Evolutionary conservation across 2,113 vertebrate genomes (phyloP), one percentile per base, ranked within the genome.

Genomic region (Nycticryphes semicollaris): DNA sequence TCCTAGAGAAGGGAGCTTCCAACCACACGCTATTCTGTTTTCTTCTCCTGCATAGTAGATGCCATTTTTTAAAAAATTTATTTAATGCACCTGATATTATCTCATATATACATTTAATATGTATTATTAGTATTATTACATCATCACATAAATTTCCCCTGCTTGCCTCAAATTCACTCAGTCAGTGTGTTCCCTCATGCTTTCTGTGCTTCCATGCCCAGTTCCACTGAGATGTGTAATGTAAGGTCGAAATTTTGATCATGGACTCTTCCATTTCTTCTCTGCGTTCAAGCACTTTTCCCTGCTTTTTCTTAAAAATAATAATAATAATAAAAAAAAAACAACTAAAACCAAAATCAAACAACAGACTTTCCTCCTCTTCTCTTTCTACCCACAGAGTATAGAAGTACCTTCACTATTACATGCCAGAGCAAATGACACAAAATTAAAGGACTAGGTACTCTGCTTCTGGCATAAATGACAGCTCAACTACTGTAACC

Each of bases 171-270:
- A 75, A 88, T 56, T 59, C 47, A 78, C 30, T 70, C 39, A 12
- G 53, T 47, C 54, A 62, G 1, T 0, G 0, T 0, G 5, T 22
- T 54, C 45, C 35, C 47, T 64, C 3, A 2, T 0, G 1, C 13
- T 30, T 95, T 76, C 63, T 54, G n/a, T 59, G 62, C 17, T 56
- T 74, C 24, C 0, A 0, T 59, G 70, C 7, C 17, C 43, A 84
- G 10, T 57, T 76, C 20, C 30, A 72, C 48, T 33, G 20, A 81
- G 28, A 22, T 78, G 31, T 28, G 25, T 27, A 54, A 14, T 7
- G 23, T 30, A 91, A 88, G 28, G 7, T 9, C 23, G 23, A 81
- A 37, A 31, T 51, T 60, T 64, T 69, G 37, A 12, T 68, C 17
- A 53, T 60, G 15, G 21, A 33, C 18, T 37, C 6, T 18, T 59